Evolutionary conservation across 2,888 invertebrate species (phyloP), one percentile per base, ranked within the genome.

Genomic region (Tetanocera ferruginea): DNA sequence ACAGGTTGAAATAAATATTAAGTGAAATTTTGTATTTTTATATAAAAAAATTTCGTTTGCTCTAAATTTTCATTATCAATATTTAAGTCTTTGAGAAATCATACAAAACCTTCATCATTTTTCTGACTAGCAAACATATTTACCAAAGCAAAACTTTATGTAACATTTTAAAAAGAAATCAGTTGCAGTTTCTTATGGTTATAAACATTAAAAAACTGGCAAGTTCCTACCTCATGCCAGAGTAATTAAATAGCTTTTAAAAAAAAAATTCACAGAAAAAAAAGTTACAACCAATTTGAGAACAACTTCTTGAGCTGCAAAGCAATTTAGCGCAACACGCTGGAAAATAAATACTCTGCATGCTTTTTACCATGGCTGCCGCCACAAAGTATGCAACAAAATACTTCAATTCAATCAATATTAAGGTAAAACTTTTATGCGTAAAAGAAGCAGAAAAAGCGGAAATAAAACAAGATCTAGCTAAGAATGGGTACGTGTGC

Each of bases 371-470:
- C 25, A 60, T 28, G 60, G 25, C 25, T 25, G 69, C 69, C 51
- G 49, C 69, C 28, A 69, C 28, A 34, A 34, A 69, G 28, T 28
- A 28, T 28, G 64, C 69, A 69, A 69, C 69, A 51, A 69, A 69
- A 51, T 69, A 69, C 51, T 69, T 69, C 69, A 51, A 69, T 69
- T 69, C 69, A 69, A 69, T 69, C 69, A 69, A 69, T 69, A 51
- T 69, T 67, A 60, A 37, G 67, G n/a, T 23, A 37, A 67, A 66
- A 67, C 34, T 43, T 60, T 67, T 37, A 67, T 67, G 67, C 67
- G 43, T 34, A 23, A 43, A 37, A 43, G 43, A 11, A 14, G 14
- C 11, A 43, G 11, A 55, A 55, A 23, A 55, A 19, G 19, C 1
- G 19, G 23, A 55, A 55, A 55, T n/a, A 55, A 55, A 55, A 55